These are phyloP conservation scores for Enteromius unitaeniatus DNA, from an alignment of 2,797 vertebrate genomes.

Conservation along the genomic window DNA sequence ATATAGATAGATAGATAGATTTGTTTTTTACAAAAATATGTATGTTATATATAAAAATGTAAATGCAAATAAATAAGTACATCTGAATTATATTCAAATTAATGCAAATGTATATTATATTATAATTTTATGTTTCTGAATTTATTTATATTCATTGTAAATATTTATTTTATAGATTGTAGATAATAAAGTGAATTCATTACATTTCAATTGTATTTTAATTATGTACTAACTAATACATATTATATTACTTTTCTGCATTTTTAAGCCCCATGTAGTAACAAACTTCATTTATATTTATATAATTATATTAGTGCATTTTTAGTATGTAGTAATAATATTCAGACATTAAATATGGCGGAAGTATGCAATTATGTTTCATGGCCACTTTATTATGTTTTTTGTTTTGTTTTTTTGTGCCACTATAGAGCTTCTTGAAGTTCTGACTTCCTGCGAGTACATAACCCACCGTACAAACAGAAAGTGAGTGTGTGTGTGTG, in stretches of 20 bases:
- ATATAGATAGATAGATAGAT: no score
- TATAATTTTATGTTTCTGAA: background rate
- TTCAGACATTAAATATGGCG: no score
- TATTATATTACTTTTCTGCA: background rate
- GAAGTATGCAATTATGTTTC: background rate
- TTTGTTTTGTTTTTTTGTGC: background rate
- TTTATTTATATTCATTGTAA: background rate
- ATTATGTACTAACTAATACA: background rate
- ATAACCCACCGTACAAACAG: constrained; percentile 43
- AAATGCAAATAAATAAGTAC: background rate
- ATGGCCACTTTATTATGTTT: background rate
- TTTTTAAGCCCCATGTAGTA: background rate
- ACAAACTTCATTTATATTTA: background rate
- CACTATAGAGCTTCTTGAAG: constrained; percentile 23
- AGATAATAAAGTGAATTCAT: background rate
- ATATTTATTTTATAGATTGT: background rate
- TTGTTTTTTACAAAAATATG: background rate
- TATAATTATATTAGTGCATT: background rate
- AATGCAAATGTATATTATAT: background rate
- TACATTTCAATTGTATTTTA: background rate
- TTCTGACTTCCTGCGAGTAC: constrained; percentile 19
- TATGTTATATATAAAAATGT: background rate
- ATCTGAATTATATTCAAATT: background rate
- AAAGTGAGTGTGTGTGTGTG: constrained; percentile 2
- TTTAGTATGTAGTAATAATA: background rate